Conservation (phyloP, 2,888 invertebrate genomes). For the Polydrusus cervinus region DNA sequence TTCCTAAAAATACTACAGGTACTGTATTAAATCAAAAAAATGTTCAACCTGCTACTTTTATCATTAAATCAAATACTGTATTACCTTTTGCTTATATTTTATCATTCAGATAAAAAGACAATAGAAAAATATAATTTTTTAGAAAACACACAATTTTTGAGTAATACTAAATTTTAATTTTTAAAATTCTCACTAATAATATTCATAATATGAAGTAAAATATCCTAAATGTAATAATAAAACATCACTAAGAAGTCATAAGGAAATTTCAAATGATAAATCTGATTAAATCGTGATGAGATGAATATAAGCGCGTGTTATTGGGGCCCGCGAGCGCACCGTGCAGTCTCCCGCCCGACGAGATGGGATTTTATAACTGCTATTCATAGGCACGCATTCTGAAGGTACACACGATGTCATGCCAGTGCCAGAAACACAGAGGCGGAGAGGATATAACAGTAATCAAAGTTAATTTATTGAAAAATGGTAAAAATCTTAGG, state of each 20-base stretch:
- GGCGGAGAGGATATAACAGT: background rate
- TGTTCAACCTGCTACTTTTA: no score
- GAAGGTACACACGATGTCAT: slow-evolving; percentile 41
- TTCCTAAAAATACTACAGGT: no score
- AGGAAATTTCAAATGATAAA: background rate
- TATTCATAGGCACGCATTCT: slow-evolving; percentile 49
- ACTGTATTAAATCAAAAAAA: no score
- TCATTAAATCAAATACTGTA: no score
- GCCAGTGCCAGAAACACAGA: slow-evolving; percentile 23
- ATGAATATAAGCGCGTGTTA: slow-evolving; percentile 29
- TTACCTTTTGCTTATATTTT: no score
- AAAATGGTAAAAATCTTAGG: no score
- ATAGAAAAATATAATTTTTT: no score
- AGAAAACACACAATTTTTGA: no score
- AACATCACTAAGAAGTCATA: slow-evolving; percentile 2
- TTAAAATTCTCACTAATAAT: background rate
- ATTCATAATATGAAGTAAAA: background rate
- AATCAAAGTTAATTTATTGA: no score
- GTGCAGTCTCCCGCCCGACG: slow-evolving; percentile 47
- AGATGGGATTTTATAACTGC: slow-evolving; percentile 51
- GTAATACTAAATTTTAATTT: background rate
- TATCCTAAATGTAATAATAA: background rate
- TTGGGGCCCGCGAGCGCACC: slow-evolving; percentile 30
- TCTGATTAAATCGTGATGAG: slow-evolving; percentile 2
- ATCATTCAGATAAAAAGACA: no score